Evolutionary conservation across 1,140 invertebrate genomes (phyloP).

Genomic region (Drosophila sulfurigaster): DNA sequence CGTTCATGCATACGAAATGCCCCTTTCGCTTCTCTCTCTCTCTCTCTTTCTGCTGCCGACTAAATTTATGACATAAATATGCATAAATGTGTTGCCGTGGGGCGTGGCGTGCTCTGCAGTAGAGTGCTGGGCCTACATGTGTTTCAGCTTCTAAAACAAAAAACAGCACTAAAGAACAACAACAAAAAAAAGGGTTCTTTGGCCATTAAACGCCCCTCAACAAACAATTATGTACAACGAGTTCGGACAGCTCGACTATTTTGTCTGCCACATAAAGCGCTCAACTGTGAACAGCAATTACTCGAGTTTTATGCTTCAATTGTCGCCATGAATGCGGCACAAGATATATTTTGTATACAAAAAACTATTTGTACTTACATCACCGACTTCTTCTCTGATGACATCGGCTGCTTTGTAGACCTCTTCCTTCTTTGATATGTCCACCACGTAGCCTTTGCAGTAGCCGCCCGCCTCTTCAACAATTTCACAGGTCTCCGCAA

Average conservation of each 20-base stretch:
- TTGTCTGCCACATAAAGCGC: slow-evolving; percentile 62
- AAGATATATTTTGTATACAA: slow-evolving; percentile 4
- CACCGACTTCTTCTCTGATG: slow-evolving; percentile 93
- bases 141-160: slow-evolving; percentile 50
- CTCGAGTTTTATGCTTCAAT: slow-evolving; percentile 75
- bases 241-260: slow-evolving; percentile 40
- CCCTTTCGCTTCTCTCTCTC: slow-evolving; percentile 7
- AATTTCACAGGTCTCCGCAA: slow-evolving; percentile 91
- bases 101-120: slow-evolving; percentile 52
- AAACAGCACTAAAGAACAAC: background rate
- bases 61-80: slow-evolving; percentile 82
- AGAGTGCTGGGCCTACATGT: slow-evolving; percentile 68
- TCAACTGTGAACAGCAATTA: slow-evolving; percentile 80
- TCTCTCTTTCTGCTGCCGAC: background rate
- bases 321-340: slow-evolving; percentile 40
- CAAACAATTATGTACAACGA: slow-evolving; percentile 72
- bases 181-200: slow-evolving; percentile 19
- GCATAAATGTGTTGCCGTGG: slow-evolving; percentile 73
- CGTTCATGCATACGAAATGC: slow-evolving; percentile 72
- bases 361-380: slow-evolving; percentile 86
- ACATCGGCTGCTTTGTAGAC: slow-evolving; percentile 93
- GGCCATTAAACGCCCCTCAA: slow-evolving; percentile 78
- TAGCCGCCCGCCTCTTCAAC: slow-evolving; percentile 90
- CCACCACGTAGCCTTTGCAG: slow-evolving; percentile 91
- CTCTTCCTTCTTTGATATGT: slow-evolving; percentile 92